Percentiles rank a stretch among this genome's conserved stretches.
Conservation (phyloP, 2,113 vertebrate genomes). For the Tichodroma muraria region DNA sequence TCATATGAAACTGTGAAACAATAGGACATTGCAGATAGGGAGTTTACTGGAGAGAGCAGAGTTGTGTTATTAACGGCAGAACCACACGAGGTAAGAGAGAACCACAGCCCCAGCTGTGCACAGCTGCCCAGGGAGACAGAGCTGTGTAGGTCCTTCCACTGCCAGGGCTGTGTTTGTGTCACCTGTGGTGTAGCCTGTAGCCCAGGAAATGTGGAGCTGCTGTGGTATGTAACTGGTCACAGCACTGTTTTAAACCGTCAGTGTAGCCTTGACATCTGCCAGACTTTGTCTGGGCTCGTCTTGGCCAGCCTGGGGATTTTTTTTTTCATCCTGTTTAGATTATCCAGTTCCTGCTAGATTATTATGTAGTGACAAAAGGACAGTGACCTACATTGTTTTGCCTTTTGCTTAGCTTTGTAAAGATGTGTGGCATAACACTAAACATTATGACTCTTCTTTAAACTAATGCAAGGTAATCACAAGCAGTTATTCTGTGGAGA, state of each 20-base stretch:
- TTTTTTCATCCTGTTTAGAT: not conserved
- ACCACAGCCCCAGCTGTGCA: not conserved
- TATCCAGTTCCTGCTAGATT: not conserved
- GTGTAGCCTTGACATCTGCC: not conserved
- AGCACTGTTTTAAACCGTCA: not conserved
- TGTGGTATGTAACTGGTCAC: not conserved
- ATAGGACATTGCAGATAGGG: not conserved
- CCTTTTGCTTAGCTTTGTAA: not conserved
- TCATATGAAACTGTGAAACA: not conserved
- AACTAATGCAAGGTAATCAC: not conserved
- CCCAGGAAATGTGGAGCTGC: not conserved
- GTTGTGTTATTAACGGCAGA: not conserved
- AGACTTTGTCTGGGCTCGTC: not conserved
- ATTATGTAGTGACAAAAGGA: not conserved
- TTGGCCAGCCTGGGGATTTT: not conserved
- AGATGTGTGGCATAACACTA: not conserved
- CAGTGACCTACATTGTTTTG: not conserved
- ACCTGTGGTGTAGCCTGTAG: not conserved
- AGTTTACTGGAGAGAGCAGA: not conserved
- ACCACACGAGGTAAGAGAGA: not conserved
- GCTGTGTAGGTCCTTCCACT: too few relatives aligned
- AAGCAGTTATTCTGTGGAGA: not conserved
- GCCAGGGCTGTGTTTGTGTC: rapidly evolving
- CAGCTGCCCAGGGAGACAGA: not conserved
- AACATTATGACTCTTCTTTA: not conserved